These are phyloP conservation scores for Prorops nasuta DNA, from an alignment of 1,140 invertebrate genomes.

Conservation along the genomic window DNA sequence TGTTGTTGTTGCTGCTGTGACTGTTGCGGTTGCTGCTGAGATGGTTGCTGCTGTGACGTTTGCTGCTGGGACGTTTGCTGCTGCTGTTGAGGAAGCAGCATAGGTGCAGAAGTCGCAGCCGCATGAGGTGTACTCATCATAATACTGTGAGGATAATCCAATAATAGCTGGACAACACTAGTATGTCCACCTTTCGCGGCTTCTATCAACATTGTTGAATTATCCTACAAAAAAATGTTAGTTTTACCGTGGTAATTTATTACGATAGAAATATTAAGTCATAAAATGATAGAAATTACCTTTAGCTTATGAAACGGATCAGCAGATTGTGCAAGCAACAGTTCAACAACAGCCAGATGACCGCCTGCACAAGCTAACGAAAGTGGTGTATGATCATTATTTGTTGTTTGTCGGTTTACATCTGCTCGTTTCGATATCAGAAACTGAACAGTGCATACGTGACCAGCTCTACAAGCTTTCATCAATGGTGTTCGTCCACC, in stretches of 20 bases:
- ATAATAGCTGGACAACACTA: conserved; percentile 87
- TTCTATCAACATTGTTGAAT: conserved; percentile 97
- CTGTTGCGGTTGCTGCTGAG: conserved; percentile 41
- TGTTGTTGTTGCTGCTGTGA: conserved; percentile 26
- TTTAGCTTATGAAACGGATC: conserved; percentile 96
- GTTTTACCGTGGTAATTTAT: too few relatives aligned
- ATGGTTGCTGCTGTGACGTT: conserved; percentile 29
- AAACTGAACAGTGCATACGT: conserved; percentile 96
- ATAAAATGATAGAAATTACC: conserved; percentile 45
- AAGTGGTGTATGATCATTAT: conserved; percentile 96
- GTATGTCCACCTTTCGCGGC: conserved; percentile 97
- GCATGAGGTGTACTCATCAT: conserved; percentile 60
- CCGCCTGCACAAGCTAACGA: conserved; percentile 96
- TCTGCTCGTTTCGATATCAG: conserved; percentile 91
- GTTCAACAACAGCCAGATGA: conserved; percentile 88
- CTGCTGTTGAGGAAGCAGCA: conserved; percentile 50
- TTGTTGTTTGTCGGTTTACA: conserved; percentile 91
- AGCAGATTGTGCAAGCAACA: conserved; percentile 84
- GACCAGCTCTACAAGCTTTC: conserved; percentile 99
- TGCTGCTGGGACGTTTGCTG: conserved; percentile 50
- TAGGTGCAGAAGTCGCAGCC: conserved; percentile 41
- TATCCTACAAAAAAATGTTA: conserved; percentile 73
- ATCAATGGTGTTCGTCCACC: conserved; percentile 94
- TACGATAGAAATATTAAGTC: too few relatives aligned
- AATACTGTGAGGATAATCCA: conserved; percentile 90